These are phyloP conservation scores for Mesocricetus auratus DNA, from an alignment of 2,113 vertebrate genomes.

Conservation along the genomic window DNA sequence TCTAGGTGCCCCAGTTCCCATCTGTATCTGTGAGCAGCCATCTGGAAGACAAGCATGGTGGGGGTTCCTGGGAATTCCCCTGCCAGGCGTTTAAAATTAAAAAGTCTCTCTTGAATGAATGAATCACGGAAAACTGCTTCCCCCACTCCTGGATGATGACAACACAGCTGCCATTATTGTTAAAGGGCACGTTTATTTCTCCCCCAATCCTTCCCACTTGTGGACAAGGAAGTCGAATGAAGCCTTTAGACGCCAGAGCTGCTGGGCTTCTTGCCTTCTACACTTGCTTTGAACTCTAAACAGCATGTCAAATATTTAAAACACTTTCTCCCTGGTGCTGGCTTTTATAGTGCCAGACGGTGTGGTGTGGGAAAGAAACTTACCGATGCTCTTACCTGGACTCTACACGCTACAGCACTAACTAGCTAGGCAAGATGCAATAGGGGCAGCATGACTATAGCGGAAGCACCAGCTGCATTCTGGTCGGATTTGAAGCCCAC, in stretches of 20 bases:
- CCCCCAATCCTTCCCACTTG: neutral
- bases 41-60: neutral
- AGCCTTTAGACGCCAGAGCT: neutral
- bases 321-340: too few species aligned
- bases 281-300: neutral
- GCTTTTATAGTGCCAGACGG: neutral
- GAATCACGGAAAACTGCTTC: neutral
- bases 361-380: neutral
- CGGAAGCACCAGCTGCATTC: too few species aligned
- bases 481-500: neutral
- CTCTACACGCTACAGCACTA: too few species aligned
- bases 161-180: neutral
- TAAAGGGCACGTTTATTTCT: neutral
- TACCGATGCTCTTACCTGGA: neutral
- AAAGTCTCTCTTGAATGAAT: neutral
- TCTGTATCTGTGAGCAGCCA: neutral
- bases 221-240: neutral
- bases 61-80: neutral
- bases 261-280: neutral
- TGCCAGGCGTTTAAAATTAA: neutral
- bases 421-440: neutral
- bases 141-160: neutral
- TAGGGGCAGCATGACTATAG: too few species aligned
- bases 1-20: neutral
- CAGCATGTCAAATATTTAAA: neutral